Conservation (phyloP, 2,113 vertebrate genomes). For the Megaleporinus macrocephalus region DNA sequence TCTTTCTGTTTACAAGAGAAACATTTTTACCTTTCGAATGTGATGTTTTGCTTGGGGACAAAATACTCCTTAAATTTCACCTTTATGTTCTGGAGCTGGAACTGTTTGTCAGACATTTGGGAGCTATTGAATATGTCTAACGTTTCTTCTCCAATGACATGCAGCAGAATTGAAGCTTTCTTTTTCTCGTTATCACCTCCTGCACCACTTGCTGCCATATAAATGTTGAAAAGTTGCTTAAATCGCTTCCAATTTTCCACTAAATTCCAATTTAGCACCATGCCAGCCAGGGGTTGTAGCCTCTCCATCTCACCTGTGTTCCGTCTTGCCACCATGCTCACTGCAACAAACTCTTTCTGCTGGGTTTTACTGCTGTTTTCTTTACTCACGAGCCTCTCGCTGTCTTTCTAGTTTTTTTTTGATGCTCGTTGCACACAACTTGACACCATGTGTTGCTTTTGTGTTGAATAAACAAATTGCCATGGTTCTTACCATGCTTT, state of each 20-base stretch:
- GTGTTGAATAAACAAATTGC: no score
- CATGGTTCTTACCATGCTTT: no score
- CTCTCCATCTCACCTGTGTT: not conserved
- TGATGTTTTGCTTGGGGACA: no score
- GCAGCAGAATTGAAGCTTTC: not conserved
- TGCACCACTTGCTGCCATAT: not conserved
- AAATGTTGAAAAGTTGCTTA: not conserved
- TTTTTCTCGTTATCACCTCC: not conserved
- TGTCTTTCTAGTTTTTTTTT: no score
- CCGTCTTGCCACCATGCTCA: no score
- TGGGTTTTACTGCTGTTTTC: not conserved
- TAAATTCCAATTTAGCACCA: not conserved
- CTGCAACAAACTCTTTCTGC: no score
- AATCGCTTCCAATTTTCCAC: not conserved
- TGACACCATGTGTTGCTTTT: no score
- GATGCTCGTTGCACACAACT: no score
- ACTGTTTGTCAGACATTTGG: not conserved
- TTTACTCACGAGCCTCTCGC: not conserved
- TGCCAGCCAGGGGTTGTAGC: not conserved
- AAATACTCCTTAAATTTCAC: no score
- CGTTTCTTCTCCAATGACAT: not conserved
- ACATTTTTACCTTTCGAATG: constrained; percentile 35
- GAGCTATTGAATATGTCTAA: not conserved
- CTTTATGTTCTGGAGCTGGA: no score
- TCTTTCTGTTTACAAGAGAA: constrained; percentile 32